Evolutionary conservation across 2,113 vertebrate species (phyloP).

Genomic region (Centropus unirufus): DNA sequence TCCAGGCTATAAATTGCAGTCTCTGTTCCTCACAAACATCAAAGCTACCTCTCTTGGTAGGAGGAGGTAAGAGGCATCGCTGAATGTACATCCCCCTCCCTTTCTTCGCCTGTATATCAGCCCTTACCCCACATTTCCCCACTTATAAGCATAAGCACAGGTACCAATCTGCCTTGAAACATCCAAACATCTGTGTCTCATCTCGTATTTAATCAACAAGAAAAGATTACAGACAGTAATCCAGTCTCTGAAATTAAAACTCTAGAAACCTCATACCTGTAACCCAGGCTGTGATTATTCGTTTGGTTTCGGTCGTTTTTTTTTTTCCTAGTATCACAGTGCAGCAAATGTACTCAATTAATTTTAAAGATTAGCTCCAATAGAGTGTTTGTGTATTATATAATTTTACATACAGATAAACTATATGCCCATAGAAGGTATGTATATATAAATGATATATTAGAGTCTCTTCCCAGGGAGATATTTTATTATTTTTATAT

Average conservation of each 20-base stretch:
- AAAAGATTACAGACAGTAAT: background rate
- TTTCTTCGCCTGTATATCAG: background rate
- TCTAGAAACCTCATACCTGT: background rate
- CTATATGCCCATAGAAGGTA: background rate
- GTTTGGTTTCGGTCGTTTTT: background rate
- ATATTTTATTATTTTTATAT: too few relatives aligned
- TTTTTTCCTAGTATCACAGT: background rate
- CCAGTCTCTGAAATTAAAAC: background rate
- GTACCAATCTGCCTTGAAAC: background rate
- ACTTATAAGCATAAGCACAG: rapidly evolving
- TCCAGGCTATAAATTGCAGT: background rate
- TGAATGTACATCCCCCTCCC: rapidly evolving
- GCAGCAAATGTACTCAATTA: background rate
- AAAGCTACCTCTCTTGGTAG: background rate
- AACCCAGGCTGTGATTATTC: background rate
- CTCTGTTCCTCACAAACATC: background rate
- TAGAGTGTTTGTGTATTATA: background rate
- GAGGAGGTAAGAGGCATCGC: background rate
- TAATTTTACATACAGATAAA: background rate
- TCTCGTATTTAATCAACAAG: background rate
- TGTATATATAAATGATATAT: too few relatives aligned
- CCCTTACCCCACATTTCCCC: background rate
- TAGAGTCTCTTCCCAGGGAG: background rate
- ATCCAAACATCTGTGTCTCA: background rate
- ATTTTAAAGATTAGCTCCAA: background rate